phyloP scores from a whole-genome alignment of 64 coral and sea anemone species.

The Actinia tenebrosa region DNA sequence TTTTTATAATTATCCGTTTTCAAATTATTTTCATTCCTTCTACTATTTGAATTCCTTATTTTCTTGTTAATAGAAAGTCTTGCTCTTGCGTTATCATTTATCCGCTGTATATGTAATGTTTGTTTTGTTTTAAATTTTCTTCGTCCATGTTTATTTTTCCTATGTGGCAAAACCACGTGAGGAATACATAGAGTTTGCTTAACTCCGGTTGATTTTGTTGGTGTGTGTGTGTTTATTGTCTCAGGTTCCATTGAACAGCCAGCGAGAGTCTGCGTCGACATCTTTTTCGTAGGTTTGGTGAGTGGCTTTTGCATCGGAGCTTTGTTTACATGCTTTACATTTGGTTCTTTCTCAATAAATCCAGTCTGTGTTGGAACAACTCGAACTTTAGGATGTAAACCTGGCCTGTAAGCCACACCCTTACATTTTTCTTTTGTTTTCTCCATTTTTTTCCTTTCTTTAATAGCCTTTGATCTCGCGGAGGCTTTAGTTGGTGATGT shows the following conservation, averaged over 20 bases:
- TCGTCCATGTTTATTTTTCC: neutral
- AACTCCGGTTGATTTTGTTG: neutral
- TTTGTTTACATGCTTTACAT: neutral
- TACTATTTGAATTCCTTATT: neutral
- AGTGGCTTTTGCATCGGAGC: neutral
- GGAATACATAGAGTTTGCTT: neutral
- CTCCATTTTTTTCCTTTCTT: neutral
- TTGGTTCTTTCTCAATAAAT: neutral
- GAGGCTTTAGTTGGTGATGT: neutral
- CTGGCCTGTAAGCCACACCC: neutral
- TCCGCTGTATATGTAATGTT: neutral
- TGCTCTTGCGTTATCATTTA: neutral
- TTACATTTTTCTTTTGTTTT: neutral
- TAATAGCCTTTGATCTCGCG: neutral
- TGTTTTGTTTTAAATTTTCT: neutral
- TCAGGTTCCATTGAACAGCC: neutral
- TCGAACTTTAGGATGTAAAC: neutral
- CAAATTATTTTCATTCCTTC: neutral
- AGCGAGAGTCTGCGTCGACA: neutral
- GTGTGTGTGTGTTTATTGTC: neutral
- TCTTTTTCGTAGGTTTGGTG: neutral
- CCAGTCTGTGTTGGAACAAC: neutral
- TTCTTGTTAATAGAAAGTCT: neutral
- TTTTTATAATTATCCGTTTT: neutral
- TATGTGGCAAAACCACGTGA: neutral